A percentile compares a stretch with the other conserved stretches of the same genome.
Evolutionary conservation across 2,888 invertebrate genomes (phyloP).

Genomic region (Stratiomys singularior): DNA sequence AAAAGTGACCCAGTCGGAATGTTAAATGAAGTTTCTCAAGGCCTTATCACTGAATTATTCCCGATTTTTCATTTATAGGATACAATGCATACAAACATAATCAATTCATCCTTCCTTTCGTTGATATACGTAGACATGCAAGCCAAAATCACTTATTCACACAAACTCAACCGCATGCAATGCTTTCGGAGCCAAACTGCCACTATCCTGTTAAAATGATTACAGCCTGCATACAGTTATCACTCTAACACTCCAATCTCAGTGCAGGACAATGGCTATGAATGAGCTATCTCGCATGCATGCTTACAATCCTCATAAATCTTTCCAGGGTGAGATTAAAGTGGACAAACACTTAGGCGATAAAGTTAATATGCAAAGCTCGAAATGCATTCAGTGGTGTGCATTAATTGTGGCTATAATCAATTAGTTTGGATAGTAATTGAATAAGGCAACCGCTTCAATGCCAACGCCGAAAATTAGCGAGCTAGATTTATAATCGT

Average conservation of each 20-base stretch:
- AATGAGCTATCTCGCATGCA: conserved; percentile 6
- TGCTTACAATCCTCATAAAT: conserved; percentile 20
- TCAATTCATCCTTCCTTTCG: too few relatives aligned
- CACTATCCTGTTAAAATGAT: conserved; percentile 16
- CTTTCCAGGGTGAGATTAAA: conserved; percentile 20
- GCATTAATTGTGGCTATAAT: conserved; percentile 34
- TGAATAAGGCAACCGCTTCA: conserved; percentile 8
- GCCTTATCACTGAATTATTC: too few relatives aligned
- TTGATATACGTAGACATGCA: too few relatives aligned
- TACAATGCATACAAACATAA: too few relatives aligned
- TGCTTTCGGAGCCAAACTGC: neutral
- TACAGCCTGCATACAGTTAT: neutral
- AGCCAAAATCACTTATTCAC: too few relatives aligned
- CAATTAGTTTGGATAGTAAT: conserved; percentile 25
- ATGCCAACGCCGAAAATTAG: neutral
- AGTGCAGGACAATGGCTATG: conserved; percentile 8
- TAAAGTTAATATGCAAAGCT: conserved; percentile 38
- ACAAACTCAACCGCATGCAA: neutral
- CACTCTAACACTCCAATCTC: conserved; percentile 10
- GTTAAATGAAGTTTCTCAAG: too few relatives aligned
- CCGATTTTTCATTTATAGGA: too few relatives aligned
- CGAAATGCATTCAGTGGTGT: conserved; percentile 19
- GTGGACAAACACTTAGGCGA: conserved; percentile 41
- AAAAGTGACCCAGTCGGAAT: too few relatives aligned
- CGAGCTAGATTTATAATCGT: conserved; percentile 7